These are phyloP conservation scores for Schizaphis graminum DNA, from an alignment of 2,888 invertebrate species.

Conservation along the genomic window DNA sequence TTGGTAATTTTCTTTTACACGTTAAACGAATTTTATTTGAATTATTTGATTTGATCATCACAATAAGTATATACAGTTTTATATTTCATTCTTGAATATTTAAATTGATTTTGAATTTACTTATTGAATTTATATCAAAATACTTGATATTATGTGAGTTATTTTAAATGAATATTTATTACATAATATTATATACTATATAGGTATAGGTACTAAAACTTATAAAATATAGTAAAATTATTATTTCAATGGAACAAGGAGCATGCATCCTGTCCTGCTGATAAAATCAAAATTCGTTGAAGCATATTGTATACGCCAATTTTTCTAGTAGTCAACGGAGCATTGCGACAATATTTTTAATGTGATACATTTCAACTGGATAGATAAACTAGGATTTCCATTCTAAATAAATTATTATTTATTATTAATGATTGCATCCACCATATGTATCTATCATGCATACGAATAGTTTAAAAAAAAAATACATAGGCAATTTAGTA, in stretches of 20 bases:
- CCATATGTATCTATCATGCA: neutral
- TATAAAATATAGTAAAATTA: neutral
- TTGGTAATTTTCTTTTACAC: neutral
- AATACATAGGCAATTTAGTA: neutral
- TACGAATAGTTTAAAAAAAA: neutral
- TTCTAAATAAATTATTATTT: neutral
- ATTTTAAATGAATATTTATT: neutral
- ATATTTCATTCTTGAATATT: neutral
- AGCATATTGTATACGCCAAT: neutral
- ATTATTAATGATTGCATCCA: neutral
- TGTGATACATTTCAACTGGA: neutral
- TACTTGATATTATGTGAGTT: neutral
- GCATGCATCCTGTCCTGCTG: neutral
- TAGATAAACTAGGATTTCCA: neutral
- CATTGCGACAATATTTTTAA: neutral
- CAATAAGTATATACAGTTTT: neutral
- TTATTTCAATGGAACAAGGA: conserved; percentile 46
- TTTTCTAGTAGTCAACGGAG: neutral
- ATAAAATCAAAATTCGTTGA: conserved; percentile 24
- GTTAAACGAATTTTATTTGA: neutral
- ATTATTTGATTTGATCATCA: neutral
- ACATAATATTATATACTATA: no score
- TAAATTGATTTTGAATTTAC: neutral
- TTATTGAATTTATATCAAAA: neutral
- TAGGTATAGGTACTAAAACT: neutral